Evolutionary conservation across 2,888 invertebrate genomes (phyloP).

Genomic region (Coelogynopora nodosa): DNA sequence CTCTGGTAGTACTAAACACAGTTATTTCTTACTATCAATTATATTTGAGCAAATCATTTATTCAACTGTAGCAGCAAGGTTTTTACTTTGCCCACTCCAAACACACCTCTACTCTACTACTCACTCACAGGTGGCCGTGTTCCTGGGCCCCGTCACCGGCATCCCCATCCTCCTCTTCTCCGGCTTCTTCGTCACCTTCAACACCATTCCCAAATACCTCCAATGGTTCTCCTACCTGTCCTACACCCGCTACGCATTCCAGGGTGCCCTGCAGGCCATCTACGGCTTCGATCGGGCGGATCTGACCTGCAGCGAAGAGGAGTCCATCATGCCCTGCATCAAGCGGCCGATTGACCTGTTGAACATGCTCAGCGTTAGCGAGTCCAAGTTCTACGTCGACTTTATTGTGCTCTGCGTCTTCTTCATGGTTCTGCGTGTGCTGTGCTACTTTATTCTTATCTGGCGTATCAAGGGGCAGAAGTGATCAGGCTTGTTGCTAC

Average conservation of each 20-base stretch:
- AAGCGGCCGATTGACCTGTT: conserved; percentile 68
- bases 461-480: conserved; percentile 59
- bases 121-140: conserved; percentile 89
- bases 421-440: conserved; percentile 71
- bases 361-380: conserved; percentile 72
- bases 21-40: too few relatives aligned
- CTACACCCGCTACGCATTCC: conserved; percentile 74
- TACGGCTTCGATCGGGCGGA: conserved; percentile 76
- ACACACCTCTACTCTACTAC: too few relatives aligned
- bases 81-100: too few relatives aligned
- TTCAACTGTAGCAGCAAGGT: too few relatives aligned
- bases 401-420: conserved; percentile 76
- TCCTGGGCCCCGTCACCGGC: conserved; percentile 84
- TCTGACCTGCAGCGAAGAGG: conserved; percentile 68
- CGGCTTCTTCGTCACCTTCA: conserved; percentile 93
- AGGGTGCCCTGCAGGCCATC: conserved; percentile 76
- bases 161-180: conserved; percentile 91
- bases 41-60: too few relatives aligned
- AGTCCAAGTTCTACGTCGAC: conserved; percentile 80
- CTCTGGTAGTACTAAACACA: too few relatives aligned
- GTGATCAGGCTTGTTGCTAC: too few relatives aligned
- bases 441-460: conserved; percentile 60
- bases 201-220: conserved; percentile 87
- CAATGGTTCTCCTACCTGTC: conserved; percentile 91
- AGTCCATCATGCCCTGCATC: conserved; percentile 50